A percentile compares a stretch with the other conserved stretches of the same genome.
phyloP scores from a whole-genome alignment of 2,113 vertebrate genomes.

The Sakesphorus luctuosus region DNA sequence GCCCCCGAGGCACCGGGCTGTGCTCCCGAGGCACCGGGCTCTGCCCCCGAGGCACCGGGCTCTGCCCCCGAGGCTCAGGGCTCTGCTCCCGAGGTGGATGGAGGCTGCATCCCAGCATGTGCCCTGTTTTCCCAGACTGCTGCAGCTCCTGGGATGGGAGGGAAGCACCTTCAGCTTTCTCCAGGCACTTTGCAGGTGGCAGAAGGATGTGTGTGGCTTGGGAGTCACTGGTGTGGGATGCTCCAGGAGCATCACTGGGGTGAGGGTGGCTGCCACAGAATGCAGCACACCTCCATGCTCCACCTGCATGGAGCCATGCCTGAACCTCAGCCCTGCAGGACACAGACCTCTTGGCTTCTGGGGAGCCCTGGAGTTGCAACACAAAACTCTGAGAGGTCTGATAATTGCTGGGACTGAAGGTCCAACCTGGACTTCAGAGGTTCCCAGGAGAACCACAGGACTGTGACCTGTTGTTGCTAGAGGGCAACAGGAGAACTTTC shows the following conservation, averaged over 20 bases:
- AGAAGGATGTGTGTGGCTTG: rapidly evolving
- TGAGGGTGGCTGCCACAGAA: not conserved
- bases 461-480: not conserved
- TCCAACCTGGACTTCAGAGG: not conserved
- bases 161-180: not conserved
- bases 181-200: not conserved
- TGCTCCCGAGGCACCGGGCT: too few relatives aligned
- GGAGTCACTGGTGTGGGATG: not conserved
- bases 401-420: not conserved
- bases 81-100: too few relatives aligned
- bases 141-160: not conserved
- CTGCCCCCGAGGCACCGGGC: too few relatives aligned
- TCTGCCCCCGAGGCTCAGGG: too few relatives aligned
- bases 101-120: too few relatives aligned
- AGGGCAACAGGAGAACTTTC: not conserved
- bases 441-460: not conserved
- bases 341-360: rapidly evolving
- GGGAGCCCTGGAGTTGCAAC: not conserved
- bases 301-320: not conserved
- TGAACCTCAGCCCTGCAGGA: not conserved
- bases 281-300: not conserved
- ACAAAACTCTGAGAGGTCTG: not conserved
- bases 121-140: rapidly evolving
- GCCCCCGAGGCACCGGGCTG: too few relatives aligned
- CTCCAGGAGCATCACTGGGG: not conserved